Base-by-base conservation (phyloP, 2,888 invertebrate genomes). In the Gymnoscelis rufifasciata region DNA sequence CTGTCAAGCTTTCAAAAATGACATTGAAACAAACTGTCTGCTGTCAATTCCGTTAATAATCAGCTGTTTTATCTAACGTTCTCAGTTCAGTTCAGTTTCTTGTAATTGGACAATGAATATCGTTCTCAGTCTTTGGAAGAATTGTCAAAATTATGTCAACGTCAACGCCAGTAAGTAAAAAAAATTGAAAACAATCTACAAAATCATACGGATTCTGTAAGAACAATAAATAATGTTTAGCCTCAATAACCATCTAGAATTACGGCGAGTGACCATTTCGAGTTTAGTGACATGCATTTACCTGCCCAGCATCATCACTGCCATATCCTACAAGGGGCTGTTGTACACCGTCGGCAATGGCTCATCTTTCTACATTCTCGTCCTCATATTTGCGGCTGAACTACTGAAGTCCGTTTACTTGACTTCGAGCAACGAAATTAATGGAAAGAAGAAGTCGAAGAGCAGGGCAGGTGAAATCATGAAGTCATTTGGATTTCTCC, bases 251-350 rank as follows among this genome's bases (percentile, higher is more conserved):
- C 78, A 84, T 52, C 57, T 81, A 38, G 87, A 87, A 68, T 56
- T 84, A 43, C 66, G 81, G 62, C 75, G 76, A 69, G 70, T 83
- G 27, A 83, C 81, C 7, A 66, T 90, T 57, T 89, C 90, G 27
- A 89, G 90, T 70, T 77, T 90, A 24, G 77, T 91, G 54, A 91
- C 92, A 28, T 92, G 91, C 62, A 87, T 92, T 71, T 92, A 92
- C 64, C 78, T 92, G 56, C 89, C 91, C 2, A 83, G 84, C 48
- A 87, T 92, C 50, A 67, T 91, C 26, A 84, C 90, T 43, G 75
- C 90, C 27, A 75, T 92, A 59, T 88, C 90, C 14, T 89, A 89
- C 62, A 90, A 86, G 56, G 90, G 90, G 14, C 81, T 89, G 41
- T 74, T 92, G 7, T 92, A 91, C 60, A 88, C 89, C 28, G 86